These are phyloP conservation scores for Apodemus speciosus DNA, from an alignment of 2,113 vertebrate species.

Conservation along the genomic window DNA sequence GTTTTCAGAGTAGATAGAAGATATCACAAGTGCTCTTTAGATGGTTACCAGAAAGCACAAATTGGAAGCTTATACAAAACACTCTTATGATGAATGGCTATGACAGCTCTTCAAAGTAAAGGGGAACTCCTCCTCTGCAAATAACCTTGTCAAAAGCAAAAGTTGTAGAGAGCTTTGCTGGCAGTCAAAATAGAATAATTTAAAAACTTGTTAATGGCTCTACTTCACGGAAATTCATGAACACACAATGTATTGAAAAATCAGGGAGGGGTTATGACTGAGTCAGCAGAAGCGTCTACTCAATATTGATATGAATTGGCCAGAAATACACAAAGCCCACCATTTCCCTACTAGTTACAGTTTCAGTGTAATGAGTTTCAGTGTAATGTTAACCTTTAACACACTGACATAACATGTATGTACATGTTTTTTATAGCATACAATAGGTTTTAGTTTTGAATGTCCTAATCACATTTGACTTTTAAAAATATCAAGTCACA, in stretches of 20 bases:
- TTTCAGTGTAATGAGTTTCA: neutral
- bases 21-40: conserved; percentile 89
- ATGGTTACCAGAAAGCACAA: conserved; percentile 86
- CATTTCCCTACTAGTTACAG: neutral
- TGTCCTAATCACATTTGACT: neutral
- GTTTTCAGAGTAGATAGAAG: conserved; percentile 87
- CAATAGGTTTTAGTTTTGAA: conserved; percentile 30
- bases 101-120: conserved; percentile 88
- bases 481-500: conserved; percentile 9
- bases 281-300: conserved; percentile 63
- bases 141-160: conserved; percentile 83
- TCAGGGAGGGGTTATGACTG: conserved; percentile 54
- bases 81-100: conserved; percentile 90
- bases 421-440: neutral
- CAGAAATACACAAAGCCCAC: neutral
- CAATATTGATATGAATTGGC: conserved; percentile 63
- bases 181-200: conserved; percentile 75
- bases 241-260: conserved; percentile 72
- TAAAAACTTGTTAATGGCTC: conserved; percentile 76
- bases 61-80: conserved; percentile 85
- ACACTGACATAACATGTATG: neutral
- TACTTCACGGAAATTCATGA: conserved; percentile 73
- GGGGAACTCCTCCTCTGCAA: conserved; percentile 79
- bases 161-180: conserved; percentile 73
- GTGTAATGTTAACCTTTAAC: neutral